Conservation (phyloP, 1,140 invertebrate genomes). For the Zaprionus lachaisei region DNA sequence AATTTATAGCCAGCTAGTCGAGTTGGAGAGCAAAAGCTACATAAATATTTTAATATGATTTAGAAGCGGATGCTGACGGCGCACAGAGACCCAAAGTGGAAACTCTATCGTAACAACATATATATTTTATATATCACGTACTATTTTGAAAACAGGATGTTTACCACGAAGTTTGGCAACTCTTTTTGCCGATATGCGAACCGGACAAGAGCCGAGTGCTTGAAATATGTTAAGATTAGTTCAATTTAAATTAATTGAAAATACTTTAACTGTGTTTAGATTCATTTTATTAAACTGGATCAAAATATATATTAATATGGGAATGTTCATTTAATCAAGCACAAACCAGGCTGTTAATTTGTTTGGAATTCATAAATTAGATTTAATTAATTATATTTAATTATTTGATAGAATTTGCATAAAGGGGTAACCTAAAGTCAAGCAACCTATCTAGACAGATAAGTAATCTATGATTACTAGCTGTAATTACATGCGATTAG, state of each 20-base stretch:
- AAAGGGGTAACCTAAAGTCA: background rate
- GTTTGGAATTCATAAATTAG: background rate
- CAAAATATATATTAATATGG: background rate
- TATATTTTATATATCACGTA: constrained; percentile 8
- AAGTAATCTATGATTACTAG: background rate
- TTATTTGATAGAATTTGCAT: background rate
- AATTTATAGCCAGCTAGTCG: constrained; percentile 56
- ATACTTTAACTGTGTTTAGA: background rate
- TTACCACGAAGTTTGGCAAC: constrained; percentile 8
- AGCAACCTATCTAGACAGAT: background rate
- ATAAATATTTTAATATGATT: constrained; percentile 81
- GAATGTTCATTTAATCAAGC: too few species aligned
- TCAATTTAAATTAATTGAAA: background rate
- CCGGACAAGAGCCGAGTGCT: background rate
- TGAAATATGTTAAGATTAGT: constrained; percentile 1
- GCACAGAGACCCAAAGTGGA: constrained; percentile 46
- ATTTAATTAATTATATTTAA: background rate
- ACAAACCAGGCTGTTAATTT: background rate
- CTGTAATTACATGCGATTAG: background rate
- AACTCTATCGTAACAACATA: constrained; percentile 23
- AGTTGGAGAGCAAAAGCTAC: constrained; percentile 12
- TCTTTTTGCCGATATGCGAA: constrained; percentile 9
- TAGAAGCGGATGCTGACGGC: constrained; percentile 74
- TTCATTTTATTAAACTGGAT: background rate
- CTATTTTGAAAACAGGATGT: constrained; percentile 6